phyloP scores from a whole-genome alignment of 2,113 vertebrate genomes.

The Artemisiospiza belli region DNA sequence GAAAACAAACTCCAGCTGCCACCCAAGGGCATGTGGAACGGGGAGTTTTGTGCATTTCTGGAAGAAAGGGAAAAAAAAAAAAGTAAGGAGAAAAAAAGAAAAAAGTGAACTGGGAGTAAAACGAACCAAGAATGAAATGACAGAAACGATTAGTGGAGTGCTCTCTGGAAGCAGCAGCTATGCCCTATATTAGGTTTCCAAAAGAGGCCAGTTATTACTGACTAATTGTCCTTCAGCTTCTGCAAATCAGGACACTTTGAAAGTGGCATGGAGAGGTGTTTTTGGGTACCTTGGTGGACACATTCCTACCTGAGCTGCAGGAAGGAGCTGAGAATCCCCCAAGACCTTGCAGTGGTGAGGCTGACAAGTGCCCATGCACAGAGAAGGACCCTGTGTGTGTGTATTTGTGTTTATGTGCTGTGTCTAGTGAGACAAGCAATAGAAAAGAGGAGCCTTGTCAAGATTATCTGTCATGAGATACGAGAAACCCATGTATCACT shows the following conservation, averaged over 20 bases:
- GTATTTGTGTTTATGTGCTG: background rate
- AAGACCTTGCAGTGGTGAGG: background rate
- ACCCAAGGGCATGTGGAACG: background rate
- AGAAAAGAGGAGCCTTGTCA: constrained; percentile 62
- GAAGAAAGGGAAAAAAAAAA: background rate
- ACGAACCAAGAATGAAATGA: background rate
- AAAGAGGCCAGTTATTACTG: background rate
- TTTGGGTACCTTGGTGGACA: background rate
- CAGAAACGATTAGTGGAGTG: background rate
- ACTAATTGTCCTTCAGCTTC: background rate
- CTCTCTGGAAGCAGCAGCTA: background rate
- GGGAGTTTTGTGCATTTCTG: background rate
- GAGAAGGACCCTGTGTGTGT: background rate
- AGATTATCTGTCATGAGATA: constrained; percentile 59
- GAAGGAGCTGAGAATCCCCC: background rate
- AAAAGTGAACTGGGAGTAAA: background rate
- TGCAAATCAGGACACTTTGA: background rate
- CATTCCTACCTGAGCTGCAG: background rate
- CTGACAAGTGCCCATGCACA: background rate
- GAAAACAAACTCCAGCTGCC: background rate
- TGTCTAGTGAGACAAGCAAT: constrained; percentile 47
- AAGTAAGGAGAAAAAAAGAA: accelerated
- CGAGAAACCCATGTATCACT: constrained; percentile 70
- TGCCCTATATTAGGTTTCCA: background rate
- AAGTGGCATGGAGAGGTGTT: background rate